A percentile compares a stretch with the other conserved stretches of the same genome.
Evolutionary conservation across 2,888 invertebrate genomes (phyloP).

Genomic region (Phaedon cochleariae): DNA sequence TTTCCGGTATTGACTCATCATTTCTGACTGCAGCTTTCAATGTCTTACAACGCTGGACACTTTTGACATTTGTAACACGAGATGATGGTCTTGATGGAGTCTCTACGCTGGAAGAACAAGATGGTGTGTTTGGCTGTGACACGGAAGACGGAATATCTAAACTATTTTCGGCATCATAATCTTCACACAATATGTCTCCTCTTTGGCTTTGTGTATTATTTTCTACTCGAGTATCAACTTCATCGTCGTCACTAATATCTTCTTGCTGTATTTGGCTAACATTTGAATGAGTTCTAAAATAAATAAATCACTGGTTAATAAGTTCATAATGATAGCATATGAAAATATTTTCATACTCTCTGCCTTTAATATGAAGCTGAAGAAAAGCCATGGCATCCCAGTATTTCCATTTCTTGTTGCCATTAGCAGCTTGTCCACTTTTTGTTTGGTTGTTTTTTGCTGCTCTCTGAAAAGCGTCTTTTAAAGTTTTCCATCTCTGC

Average conservation of each 20-base stretch:
- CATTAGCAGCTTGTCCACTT: constrained; percentile 23
- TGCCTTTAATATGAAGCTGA: constrained; percentile 27
- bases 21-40: background rate
- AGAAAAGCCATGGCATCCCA: constrained; percentile 29
- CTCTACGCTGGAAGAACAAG: constrained; percentile 26
- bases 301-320: constrained; percentile 7
- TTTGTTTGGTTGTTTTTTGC: constrained; percentile 23
- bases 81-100: constrained; percentile 13
- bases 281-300: constrained; percentile 26
- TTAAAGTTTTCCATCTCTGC: constrained; percentile 15
- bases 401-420: constrained; percentile 24
- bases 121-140: constrained; percentile 26
- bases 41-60: background rate
- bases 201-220: constrained; percentile 9
- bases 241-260: constrained; percentile 18
- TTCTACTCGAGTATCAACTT: constrained; percentile 23
- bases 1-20: constrained; percentile 9
- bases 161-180: constrained; percentile 12
- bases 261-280: constrained; percentile 17
- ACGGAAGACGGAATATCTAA: constrained; percentile 19
- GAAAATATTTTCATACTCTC: constrained; percentile 17
- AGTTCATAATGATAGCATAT: constrained; percentile 11
- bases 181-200: constrained; percentile 14
- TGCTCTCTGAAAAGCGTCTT: constrained; percentile 14
- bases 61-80: no score